Base-by-base conservation (phyloP, 2,888 invertebrate species). In the Oligia fasciuncula region DNA sequence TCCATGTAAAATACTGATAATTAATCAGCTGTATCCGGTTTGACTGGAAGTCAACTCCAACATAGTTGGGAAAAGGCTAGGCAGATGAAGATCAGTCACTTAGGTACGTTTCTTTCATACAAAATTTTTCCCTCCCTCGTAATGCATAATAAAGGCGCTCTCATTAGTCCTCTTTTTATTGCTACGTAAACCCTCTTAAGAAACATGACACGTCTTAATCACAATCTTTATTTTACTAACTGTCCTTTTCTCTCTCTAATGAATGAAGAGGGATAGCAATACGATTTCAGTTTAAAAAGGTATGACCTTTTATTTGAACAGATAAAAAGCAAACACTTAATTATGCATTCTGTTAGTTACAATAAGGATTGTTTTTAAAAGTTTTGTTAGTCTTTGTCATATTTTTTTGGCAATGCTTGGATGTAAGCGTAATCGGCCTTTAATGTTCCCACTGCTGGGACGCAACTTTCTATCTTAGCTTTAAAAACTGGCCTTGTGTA, bases 21-120 rank as follows among this genome's bases (percentile, higher is more conserved):
- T 19, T 54, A 19, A 19, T 19, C 54, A 54, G 54, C 54, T 54
- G 19, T 0, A 19, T 54, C 54, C 54, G 6, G 2, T 54, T 19
- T 2, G 54, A 6, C 54, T 54, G 54, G 54, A 54, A 19, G 54
- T 8, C 19, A 17, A 19, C 54, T 17, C 49, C 43, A 43, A 43
- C 43, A 43, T 43, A 49, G 13, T 49, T 49, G 14, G 49, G 4
- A 49, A 49, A 14, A 49, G 49, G 14, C 49, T 40, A 35, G 54
- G 19, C 0, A 54, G 6, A 8, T 54, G 54, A 19, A 19, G 19
- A 17, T 54, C 14, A 49, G 14, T 49, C 49, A 14, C 35, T 62
- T 79, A 74, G 29, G 29, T 29, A 29, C 29, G 29, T 65, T 74
- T 40, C 63, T 57, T 54, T 68, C 51, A 46, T 13, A 29, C 8